Evolutionary conservation across 2,113 vertebrate genomes (phyloP), one percentile per base, ranked within the genome.

Genomic region (Ondatra zibethicus): DNA sequence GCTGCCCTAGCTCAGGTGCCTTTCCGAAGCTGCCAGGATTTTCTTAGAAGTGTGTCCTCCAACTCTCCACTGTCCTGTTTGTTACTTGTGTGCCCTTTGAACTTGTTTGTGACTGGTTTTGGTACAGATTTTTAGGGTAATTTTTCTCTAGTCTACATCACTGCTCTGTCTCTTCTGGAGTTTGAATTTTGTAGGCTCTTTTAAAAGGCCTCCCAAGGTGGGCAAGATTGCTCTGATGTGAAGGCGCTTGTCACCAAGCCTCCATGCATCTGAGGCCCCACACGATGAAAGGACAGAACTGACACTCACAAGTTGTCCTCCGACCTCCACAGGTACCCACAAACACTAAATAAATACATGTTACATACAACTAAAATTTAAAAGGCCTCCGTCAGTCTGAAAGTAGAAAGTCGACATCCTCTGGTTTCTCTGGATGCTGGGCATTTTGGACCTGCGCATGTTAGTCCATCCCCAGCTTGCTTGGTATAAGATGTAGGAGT

Each of bases 351-450:
- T 65, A 45, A 31, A 12, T 19, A 7, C 2, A 4, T 36, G 42
- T 47, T 84, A 29, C 66, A 47, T 47, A 47, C 61, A 86, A 47
- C 19, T 19, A 45, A 65, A 65, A 45, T 84, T 8, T 61, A 42
- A 86, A 86, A 86, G 8, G 29, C 16, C 16, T 11, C 39, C 17
- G 42, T 21, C 4, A 33, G 73, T 58, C 90, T 7, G 9, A 5
- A 12, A 45, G 58, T 11, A 66, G 52, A 33, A 70, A 50, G 23
- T 2, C 0, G 33, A 10, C 23, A 7, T 29, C 45, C 73, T 63
- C 1, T 0, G 0, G 21, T 23, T 13, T 66, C 47, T 10, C n/a
- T 14, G 23, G 39, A 25, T 42, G 45, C 42, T 3, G 21, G 1
- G 11, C 58, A 88, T 81, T 52, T 13, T n/a, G 25, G 45, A 33